A percentile compares a stretch with the other conserved stretches of the same genome.
Evolutionary conservation across 2,888 invertebrate species (phyloP).

Genomic region (Coenonympha arcania): DNA sequence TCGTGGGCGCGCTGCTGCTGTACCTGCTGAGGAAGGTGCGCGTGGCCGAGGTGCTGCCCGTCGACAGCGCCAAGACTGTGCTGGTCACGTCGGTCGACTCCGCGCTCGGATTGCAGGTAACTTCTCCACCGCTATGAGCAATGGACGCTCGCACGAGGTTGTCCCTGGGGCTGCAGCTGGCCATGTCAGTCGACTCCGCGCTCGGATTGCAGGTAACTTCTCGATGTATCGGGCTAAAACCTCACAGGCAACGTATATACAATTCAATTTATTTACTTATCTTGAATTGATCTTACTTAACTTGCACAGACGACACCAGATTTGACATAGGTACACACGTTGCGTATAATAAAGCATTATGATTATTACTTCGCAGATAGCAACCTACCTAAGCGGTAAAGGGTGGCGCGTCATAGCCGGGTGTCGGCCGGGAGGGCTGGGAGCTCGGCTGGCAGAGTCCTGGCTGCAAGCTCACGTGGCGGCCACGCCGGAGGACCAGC

Average conservation of each 20-base stretch:
- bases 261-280: too few relatives aligned
- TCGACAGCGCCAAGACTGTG: conserved; percentile 81
- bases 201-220: conserved; percentile 86
- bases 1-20: conserved; percentile 85
- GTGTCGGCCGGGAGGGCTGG: conserved; percentile 76
- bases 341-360: background rate
- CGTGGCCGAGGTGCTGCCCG: conserved; percentile 69
- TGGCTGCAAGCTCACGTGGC: conserved; percentile 73
- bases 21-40: conserved; percentile 85
- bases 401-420: conserved; percentile 88
- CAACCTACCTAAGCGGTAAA: conserved; percentile 79
- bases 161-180: conserved; percentile 84
- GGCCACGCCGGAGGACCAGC: conserved; percentile 60
- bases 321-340: too few relatives aligned
- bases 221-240: too few relatives aligned
- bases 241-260: too few relatives aligned
- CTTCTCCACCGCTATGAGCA: too few relatives aligned
- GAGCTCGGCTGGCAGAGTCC: conserved; percentile 75
- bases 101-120: conserved; percentile 85
- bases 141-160: too few relatives aligned
- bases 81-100: conserved; percentile 86
- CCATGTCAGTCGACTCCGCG: conserved; percentile 86
- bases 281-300: too few relatives aligned
- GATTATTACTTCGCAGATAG: conserved; percentile 61
- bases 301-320: too few relatives aligned